Conservation (phyloP, 35 echinoderm and acorn worm species). For the Chiridota heheva region DNA sequence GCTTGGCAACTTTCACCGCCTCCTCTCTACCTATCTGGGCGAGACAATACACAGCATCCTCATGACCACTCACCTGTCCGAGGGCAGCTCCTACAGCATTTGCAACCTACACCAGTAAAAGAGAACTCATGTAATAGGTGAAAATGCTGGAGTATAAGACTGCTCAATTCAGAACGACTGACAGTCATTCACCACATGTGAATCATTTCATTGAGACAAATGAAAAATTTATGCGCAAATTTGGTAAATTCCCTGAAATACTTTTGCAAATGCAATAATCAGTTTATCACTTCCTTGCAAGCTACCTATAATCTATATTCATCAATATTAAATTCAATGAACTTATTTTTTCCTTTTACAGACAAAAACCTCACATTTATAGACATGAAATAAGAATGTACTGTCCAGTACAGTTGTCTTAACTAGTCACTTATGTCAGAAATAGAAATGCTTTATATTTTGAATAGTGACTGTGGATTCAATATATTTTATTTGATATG, state of each 20-base stretch:
- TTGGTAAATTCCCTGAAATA: too few species aligned
- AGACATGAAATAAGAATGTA: too few species aligned
- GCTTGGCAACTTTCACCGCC: slow-evolving; percentile 45
- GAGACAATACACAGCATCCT: slow-evolving; percentile 58
- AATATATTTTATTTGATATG: too few species aligned
- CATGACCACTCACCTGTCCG: slow-evolving; percentile 76
- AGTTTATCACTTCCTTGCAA: background rate
- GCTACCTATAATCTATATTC: background rate
- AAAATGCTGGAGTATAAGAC: background rate
- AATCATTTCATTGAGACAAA: too few species aligned
- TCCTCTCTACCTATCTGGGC: slow-evolving; percentile 49
- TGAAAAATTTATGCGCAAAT: too few species aligned
- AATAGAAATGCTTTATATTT: too few species aligned
- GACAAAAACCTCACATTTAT: too few species aligned
- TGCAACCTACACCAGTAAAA: slow-evolving; percentile 71
- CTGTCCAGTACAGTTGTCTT: too few species aligned
- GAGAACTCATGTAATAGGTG: background rate
- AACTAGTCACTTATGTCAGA: too few species aligned
- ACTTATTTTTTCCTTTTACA: too few species aligned
- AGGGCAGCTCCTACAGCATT: slow-evolving; percentile 88
- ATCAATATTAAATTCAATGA: too few species aligned
- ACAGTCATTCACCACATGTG: background rate
- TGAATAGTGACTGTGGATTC: too few species aligned
- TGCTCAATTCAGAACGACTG: background rate
- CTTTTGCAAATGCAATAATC: background rate